Conservation (phyloP, 2,797 vertebrate species). For the Leptodactylus fallax region DNA sequence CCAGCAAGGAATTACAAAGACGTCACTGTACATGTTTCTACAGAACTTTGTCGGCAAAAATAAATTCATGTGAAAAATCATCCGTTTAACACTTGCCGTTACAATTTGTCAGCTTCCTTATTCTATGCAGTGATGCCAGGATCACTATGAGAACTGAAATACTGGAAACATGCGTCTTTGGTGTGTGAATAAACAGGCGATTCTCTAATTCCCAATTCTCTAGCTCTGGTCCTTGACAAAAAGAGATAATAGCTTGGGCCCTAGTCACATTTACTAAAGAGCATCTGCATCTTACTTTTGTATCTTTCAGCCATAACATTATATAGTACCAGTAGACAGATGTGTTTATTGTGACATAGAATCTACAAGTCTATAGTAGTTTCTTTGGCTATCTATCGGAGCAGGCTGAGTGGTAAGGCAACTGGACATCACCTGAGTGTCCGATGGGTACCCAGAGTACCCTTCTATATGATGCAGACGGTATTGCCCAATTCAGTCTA, state of each 20-base stretch:
- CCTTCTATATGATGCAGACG: background rate
- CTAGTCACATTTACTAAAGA: background rate
- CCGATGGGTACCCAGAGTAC: background rate
- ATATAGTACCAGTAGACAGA: background rate
- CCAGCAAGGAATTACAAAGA: background rate
- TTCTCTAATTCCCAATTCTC: too few relatives aligned
- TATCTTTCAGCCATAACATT: background rate
- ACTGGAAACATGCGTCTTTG: too few relatives aligned
- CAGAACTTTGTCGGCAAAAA: background rate
- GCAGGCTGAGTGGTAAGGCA: background rate
- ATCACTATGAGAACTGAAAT: too few relatives aligned
- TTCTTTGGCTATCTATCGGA: background rate
- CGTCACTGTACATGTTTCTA: conserved; percentile 10
- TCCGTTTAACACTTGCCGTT: background rate
- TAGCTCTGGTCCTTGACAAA: background rate
- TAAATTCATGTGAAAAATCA: conserved; percentile 13
- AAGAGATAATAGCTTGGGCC: background rate
- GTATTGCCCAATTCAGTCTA: background rate
- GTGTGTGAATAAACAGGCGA: too few relatives aligned
- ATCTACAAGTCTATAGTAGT: background rate
- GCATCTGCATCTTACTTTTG: background rate
- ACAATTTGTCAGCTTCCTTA: conserved; percentile 11
- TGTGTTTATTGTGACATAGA: background rate
- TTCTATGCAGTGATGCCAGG: background rate
- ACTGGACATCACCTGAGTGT: background rate